Evolutionary conservation across 2,888 invertebrate genomes (phyloP), one percentile per base, ranked within the genome.

Genomic region (Yponomeuta plumbellus): DNA sequence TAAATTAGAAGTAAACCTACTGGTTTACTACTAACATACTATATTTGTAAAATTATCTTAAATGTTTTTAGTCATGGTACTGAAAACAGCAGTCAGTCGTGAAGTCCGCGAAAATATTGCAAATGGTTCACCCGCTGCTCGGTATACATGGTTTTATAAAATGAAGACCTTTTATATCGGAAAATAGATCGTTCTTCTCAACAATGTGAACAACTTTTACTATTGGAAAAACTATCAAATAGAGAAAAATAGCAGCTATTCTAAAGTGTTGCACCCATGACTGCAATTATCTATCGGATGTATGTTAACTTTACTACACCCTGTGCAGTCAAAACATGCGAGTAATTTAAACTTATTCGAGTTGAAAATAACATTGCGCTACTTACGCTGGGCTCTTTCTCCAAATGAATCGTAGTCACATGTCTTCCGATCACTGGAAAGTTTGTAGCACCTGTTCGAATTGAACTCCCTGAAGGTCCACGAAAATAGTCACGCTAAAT

Each of bases 401-500:
- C 44, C 44, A 83, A 77, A 74, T 74, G 74, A 74, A 77, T 77
- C 79, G 69, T 71, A 76, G 82, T 90, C 89, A 90, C 90, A 90
- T 90, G 88, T 88, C 85, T 85, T 74, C 81, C 76, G 76, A 80
- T 80, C 81, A 76, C 78, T 82, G 78, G 80, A 85, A 84, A 86
- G 84, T 85, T 80, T 77, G 78, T 73, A 82, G 80, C 83, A 84
- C 81, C 82, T 78, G 80, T 83, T 84, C 84, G 83, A 78, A 77
- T 82, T 76, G 77, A 82, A 78, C 80, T 81, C 79, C 78, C 81
- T 76, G 78, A 77, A 77, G 66, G 52, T 56, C 61, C 66, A 64
- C 66, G 21, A 59, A 65, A 61, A 67, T 66, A 67, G 66, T 64
- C 64, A 65, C 67, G 62, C 22, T 26, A n/a, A 13, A 65, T 57